These are phyloP conservation scores for Notechis scutatus DNA, from an alignment of 2,113 vertebrate genomes.

Conservation along the genomic window DNA sequence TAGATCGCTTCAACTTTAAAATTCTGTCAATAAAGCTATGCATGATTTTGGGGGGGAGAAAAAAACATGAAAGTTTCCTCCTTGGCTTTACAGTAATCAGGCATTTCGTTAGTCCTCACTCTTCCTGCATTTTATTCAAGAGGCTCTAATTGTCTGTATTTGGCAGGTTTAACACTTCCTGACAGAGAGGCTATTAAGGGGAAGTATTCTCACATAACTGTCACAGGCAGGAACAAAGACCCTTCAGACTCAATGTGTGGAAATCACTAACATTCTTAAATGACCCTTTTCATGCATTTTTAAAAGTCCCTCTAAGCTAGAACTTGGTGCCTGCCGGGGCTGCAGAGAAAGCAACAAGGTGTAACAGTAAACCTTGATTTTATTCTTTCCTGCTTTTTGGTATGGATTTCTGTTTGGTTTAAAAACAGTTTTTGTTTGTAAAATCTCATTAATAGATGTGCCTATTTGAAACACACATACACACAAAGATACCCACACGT, in stretches of 20 bases:
- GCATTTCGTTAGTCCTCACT: slow-evolving; percentile 74
- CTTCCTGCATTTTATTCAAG: slow-evolving; percentile 80
- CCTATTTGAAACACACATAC: slow-evolving; percentile 55
- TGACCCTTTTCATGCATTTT: slow-evolving; percentile 76
- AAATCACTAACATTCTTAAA: slow-evolving; percentile 79
- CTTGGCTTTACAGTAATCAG: slow-evolving; percentile 65
- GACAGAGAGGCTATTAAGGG: slow-evolving; percentile 88
- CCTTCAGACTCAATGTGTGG: slow-evolving; percentile 77
- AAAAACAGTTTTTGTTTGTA: slow-evolving; percentile 79
- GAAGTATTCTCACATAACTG: slow-evolving; percentile 88
- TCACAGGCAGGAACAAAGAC: slow-evolving; percentile 83
- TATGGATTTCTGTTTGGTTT: slow-evolving; percentile 74
- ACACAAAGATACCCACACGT: slow-evolving; percentile 43
- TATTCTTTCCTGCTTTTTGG: slow-evolving; percentile 21
- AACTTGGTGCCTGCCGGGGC: slow-evolving; percentile 70
- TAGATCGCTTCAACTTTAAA: slow-evolving; percentile 30
- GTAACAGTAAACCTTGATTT: slow-evolving; percentile 69
- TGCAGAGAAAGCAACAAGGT: slow-evolving; percentile 70
- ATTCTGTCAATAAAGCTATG: slow-evolving; percentile 66
- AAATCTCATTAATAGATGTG: slow-evolving; percentile 84
- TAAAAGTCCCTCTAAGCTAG: slow-evolving; percentile 75
- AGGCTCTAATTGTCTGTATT: slow-evolving; percentile 87
- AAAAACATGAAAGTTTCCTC: slow-evolving; percentile 75
- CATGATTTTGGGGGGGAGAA: slow-evolving; percentile 67
- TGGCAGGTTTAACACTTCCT: slow-evolving; percentile 90